Base-by-base conservation (phyloP, 1,140 invertebrate species). In the Orussus abietinus region DNA sequence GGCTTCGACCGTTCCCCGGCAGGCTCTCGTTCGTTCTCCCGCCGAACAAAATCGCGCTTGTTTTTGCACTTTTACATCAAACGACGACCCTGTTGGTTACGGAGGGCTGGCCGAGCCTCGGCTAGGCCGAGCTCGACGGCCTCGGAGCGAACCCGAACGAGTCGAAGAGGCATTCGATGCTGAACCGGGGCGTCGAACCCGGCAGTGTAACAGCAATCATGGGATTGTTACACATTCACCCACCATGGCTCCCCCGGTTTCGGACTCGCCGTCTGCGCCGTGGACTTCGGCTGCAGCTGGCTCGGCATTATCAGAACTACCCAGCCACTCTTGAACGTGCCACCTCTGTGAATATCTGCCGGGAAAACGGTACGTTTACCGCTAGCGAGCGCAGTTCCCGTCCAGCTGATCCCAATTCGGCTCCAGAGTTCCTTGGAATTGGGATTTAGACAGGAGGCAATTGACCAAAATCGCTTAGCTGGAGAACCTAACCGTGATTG, bases 161-260 rank as follows among this genome's bases (percentile, higher is more conserved):
- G 38, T 30, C 20, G 20, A 14, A 34, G 32, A 13, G 17, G 32
- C 11, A 31, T 31, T 14, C n/a, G 5, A 14, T 14, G n/a, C 13
- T 40, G 19, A n/a, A 32, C 26, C 28, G 28, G 59, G 61, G 45
- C 54, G 39, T 62, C 55, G 54, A 64, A 62, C 52, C 54, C 52
- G 54, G 49, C 50, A 56, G 53, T 57, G 35, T 20, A 49, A 47
- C 35, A 43, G 56, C 62, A 62, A 64, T 59, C 59, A 54, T 39
- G 41, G 38, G 46, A 54, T 62, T 57, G 47, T 60, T 58, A 55
- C 58, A 62, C 53, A 62, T 60, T 62, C 49, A 50, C 47, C 36
- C 44, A 32, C 36, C 34, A 32, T 42, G 47, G 49, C 43, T 7
- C n/a, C n/a, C n/a, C n/a, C 22, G 22, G n/a, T n/a, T 25, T 25